Evolutionary conservation across 2,113 vertebrate species (phyloP).

Genomic region (Neotoma lepida): DNA sequence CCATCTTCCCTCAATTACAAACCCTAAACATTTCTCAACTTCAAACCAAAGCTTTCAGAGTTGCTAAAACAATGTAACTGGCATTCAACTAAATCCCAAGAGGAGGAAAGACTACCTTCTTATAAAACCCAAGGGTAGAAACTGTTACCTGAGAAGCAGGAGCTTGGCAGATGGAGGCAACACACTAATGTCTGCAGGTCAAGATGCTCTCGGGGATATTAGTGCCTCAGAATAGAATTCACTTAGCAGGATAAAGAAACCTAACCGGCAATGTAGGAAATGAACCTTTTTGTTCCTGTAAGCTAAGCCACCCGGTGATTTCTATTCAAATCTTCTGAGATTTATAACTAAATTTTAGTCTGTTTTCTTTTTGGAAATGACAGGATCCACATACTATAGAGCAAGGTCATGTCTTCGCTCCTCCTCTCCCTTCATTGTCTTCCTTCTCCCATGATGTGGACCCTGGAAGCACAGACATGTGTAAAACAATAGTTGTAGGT

Average conservation of each 20-base stretch:
- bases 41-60: neutral
- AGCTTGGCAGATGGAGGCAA: accelerated
- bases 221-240: neutral
- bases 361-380: neutral
- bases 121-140: neutral
- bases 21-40: neutral
- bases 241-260: neutral
- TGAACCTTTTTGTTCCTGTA: slow-evolving; percentile 38
- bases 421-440: neutral
- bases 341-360: neutral
- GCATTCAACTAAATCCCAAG: neutral
- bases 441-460: neutral
- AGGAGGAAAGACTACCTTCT: neutral
- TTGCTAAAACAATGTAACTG: neutral
- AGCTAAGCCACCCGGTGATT: neutral
- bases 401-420: neutral
- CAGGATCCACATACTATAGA: neutral
- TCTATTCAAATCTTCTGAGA: slow-evolving; percentile 20
- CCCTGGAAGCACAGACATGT: neutral
- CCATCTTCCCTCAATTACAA: neutral
- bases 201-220: neutral
- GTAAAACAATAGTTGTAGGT: neutral
- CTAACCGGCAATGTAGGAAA: neutral
- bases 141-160: neutral
- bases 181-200: neutral